Evolutionary conservation across 2,113 vertebrate genomes (phyloP).

Genomic region (Chloebia gouldiae): DNA sequence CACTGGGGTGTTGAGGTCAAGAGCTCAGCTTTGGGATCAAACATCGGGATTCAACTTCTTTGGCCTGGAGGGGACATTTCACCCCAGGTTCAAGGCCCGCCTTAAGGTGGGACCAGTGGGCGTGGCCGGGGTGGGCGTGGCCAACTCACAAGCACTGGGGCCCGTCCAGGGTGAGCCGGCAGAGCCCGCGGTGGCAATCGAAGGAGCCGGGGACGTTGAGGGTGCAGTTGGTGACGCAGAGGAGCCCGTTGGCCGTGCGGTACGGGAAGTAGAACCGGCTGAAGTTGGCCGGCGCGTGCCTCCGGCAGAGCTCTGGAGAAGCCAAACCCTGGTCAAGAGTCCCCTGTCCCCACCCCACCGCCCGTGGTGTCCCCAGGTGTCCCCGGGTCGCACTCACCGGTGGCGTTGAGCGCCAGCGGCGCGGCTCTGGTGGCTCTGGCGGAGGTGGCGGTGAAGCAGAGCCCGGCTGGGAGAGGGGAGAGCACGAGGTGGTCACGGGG

Average conservation of each 20-base stretch:
- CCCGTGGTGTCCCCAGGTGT: background rate
- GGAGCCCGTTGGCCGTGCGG: background rate
- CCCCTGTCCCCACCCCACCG: background rate
- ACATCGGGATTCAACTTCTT: background rate
- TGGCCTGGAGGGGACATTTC: accelerated
- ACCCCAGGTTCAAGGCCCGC: background rate
- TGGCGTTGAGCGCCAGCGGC: background rate
- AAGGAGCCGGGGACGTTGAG: background rate
- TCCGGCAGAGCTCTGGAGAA: background rate
- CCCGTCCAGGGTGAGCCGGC: background rate
- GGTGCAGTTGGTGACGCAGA: background rate
- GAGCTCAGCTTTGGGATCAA: background rate
- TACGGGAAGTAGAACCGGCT: background rate
- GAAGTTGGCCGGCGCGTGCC: background rate
- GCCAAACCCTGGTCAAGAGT: background rate
- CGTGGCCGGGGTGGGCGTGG: background rate
- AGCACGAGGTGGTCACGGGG: background rate
- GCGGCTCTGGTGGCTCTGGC: background rate
- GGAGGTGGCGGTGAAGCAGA: background rate
- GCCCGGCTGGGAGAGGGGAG: background rate
- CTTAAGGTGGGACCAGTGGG: background rate
- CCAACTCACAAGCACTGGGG: background rate
- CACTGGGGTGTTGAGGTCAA: accelerated
- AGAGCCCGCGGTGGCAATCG: background rate
- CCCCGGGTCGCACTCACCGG: background rate